Conservation (phyloP, 53 echinoderm and acorn worm genomes). For the Pentamera pediparva region DNA sequence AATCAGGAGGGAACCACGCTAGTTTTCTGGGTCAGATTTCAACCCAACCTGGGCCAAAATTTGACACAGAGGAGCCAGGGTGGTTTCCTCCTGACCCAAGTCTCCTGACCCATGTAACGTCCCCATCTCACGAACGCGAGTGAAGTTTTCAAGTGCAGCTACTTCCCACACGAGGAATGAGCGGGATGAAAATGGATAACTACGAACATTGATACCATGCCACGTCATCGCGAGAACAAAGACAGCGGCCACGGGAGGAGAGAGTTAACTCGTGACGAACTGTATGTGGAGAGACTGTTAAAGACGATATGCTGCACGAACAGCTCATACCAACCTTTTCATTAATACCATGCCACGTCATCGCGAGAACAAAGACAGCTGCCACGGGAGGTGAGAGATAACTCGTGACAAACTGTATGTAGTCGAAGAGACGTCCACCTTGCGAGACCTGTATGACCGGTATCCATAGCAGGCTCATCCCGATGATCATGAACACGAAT, state of each 20-base stretch:
- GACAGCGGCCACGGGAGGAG: constrained; percentile 91
- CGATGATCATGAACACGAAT: constrained; percentile 11
- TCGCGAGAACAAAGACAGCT: constrained; percentile 78
- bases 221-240: constrained; percentile 76
- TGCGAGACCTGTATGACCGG: constrained; percentile 24
- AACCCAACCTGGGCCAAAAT: too few species aligned
- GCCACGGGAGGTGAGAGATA: constrained; percentile 91
- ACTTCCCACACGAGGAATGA: too few species aligned
- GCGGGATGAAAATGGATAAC: too few species aligned
- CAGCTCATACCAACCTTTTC: constrained; percentile 92
- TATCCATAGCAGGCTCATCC: constrained; percentile 17
- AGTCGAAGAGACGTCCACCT: constrained; percentile 54
- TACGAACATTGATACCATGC: constrained; percentile 74
- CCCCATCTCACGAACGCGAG: too few species aligned
- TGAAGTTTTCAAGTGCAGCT: too few species aligned
- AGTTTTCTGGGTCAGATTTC: too few species aligned
- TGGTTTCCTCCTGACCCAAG: too few species aligned
- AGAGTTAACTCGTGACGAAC: constrained; percentile 88
- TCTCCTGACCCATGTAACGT: too few species aligned
- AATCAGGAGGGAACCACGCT: too few species aligned
- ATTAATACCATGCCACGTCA: constrained; percentile 75
- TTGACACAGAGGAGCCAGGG: too few species aligned
- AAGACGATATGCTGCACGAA: too few species aligned
- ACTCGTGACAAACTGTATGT: constrained; percentile 96
- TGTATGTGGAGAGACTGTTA: too few species aligned